Evolutionary conservation across 2,888 invertebrate species (phyloP), one percentile per base, ranked within the genome.

Genomic region (Erannis defoliaria): DNA sequence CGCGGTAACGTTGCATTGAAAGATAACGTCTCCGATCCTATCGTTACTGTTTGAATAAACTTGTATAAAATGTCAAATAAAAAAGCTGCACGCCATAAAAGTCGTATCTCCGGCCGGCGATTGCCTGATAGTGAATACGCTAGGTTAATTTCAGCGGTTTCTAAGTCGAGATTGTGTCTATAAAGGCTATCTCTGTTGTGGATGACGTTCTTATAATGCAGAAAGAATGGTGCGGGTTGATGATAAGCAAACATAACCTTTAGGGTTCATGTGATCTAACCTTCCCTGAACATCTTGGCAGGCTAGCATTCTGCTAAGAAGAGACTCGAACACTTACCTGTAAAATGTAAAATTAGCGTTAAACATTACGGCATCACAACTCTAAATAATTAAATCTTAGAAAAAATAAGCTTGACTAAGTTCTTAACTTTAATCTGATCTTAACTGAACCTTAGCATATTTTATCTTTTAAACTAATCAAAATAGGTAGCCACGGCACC

Each of bases 1-100:
- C 91, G 93, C 91, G 92, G 93, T 91, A 90, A 92, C 91, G 90
- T 90, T 92, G 93, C 93, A 93, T 92, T 91, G 90, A 90, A 89
- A 93, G 92, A 92, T 92, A 93, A 92, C 86, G 91, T 93, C 91
- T 82, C 77, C 80, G 93, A 93, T 93, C 81, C 75, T 91, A 92
- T 92, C 92, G 88, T 76, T 74, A 72, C 77, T 89, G 90, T 92
- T 92, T 93, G 92, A 92, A 93, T 93, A 93, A 91, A 93, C 93
- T 92, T 92, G 92, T 93, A 92, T 91, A 87, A 91, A 93, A 93
- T 90, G 91, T 90, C 90, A 92, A 92, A 92, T 91, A 91, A 91
- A 92, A 90, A 92, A 89, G 88, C 86, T 84, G 84, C 81, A 79
- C 79, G 82, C 88, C 86, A 86, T 89, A 89, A 88, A 87, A 80